A percentile compares a stretch with the other conserved stretches of the same genome.
Conservation (phyloP, 1,140 invertebrate genomes). For the Pseudachorutes palmiensis region DNA sequence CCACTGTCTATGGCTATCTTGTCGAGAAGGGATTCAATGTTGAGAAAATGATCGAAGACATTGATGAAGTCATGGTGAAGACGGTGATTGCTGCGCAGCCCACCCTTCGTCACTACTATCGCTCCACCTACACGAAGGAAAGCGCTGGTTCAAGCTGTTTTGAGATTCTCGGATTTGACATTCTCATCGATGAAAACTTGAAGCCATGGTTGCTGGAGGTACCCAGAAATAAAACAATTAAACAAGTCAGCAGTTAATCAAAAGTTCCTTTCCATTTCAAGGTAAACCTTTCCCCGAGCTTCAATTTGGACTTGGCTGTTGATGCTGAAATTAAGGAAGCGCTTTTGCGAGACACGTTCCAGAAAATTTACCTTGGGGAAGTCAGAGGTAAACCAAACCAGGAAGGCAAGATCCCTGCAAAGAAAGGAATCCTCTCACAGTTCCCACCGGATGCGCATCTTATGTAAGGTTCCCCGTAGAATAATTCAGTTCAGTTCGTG, state of each 20-base stretch:
- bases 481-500: too few relatives aligned
- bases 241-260: background rate
- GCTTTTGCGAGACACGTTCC: slow-evolving; percentile 45
- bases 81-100: slow-evolving; percentile 75
- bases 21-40: slow-evolving; percentile 54
- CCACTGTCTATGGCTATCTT: slow-evolving; percentile 21
- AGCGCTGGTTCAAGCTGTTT: slow-evolving; percentile 76
- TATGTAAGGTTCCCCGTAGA: background rate
- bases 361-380: slow-evolving; percentile 50
- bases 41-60: slow-evolving; percentile 62
- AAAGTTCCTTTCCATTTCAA: slow-evolving; percentile 35
- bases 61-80: slow-evolving; percentile 84
- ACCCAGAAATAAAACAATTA: slow-evolving; percentile 21
- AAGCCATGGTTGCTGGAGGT: slow-evolving; percentile 79
- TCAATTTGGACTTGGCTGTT: slow-evolving; percentile 45
- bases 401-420: background rate
- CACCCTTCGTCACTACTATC: slow-evolving; percentile 68
- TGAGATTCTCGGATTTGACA: slow-evolving; percentile 80
- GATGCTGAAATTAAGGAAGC: slow-evolving; percentile 47
- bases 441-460: too few relatives aligned
- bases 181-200: slow-evolving; percentile 73
- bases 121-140: slow-evolving; percentile 77
- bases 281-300: slow-evolving; percentile 50
- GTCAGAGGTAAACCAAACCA: background rate
- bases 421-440: background rate